These are phyloP conservation scores for Scolopax mira DNA, from an alignment of 2,113 vertebrate genomes.

Conservation along the genomic window DNA sequence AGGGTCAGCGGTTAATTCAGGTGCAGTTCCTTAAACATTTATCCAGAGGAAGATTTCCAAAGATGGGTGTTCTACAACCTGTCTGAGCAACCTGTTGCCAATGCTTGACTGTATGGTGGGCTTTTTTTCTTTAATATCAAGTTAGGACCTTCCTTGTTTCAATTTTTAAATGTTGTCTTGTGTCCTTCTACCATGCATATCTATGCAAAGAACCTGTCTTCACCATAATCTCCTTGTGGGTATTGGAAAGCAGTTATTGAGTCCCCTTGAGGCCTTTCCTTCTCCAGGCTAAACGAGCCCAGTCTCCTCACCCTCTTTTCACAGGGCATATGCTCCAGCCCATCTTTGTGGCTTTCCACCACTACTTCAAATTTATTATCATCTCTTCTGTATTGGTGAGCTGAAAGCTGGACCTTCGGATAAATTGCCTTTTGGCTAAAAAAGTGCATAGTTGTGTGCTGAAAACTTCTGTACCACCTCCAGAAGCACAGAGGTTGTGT, in stretches of 20 bases:
- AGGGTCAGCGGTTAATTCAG: not conserved
- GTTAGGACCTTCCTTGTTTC: not conserved
- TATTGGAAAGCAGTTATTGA: not conserved
- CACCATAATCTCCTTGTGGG: not conserved
- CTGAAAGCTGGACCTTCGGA: not conserved
- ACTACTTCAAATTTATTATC: not conserved
- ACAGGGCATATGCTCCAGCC: not conserved
- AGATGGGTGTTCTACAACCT: not conserved
- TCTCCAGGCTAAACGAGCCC: not conserved
- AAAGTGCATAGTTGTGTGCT: not conserved
- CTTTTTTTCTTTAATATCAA: not conserved
- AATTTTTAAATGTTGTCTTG: not conserved
- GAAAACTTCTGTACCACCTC: not conserved
- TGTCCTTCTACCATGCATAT: not conserved
- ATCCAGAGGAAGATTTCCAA: not conserved
- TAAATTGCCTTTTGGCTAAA: not conserved
- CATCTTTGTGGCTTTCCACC: not conserved
- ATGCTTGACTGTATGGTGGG: not conserved
- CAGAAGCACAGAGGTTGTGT: not conserved
- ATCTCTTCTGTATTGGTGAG: not conserved
- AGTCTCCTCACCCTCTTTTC: not conserved
- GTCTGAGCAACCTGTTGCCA: not conserved
- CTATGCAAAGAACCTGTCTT: not conserved
- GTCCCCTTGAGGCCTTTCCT: not conserved
- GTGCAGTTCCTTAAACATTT: not conserved